Base-by-base conservation (phyloP, 2,797 vertebrate genomes). In the Propithecus deckenii region DNA sequence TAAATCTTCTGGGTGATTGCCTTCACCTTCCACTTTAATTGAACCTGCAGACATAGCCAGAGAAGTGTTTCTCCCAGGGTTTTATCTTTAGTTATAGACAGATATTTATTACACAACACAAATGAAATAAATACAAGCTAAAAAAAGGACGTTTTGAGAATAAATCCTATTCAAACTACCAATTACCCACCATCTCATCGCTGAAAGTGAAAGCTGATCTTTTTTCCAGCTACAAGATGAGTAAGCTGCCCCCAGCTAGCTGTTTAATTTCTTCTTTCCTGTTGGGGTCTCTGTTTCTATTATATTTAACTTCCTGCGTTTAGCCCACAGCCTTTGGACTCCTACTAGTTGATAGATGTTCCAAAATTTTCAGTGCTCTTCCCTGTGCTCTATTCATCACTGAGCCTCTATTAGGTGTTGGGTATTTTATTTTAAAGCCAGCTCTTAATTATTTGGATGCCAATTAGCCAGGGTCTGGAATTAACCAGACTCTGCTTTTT, bases 391-490 rank as follows among this genome's bases (percentile, higher is more conserved):
- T 90, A 32, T 89, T 92, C 61, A 97, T 89, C 87, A 74, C 13
- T 20, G 50, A 91, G 48, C 55, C 41, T 93, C 93, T 86, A 6
- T 89, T 85, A 87, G 55, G 71, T 89, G 13, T 38, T 48, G 41
- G 15, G 67, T 35, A n/a, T 92, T 89, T 78, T 93, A 86, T 96
- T 94, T 75, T 95, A 95, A 94, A 95, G 83, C 78, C 74, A 93
- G 93, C 46, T 91, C 75, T 97, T 97, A 97, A 97, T 97, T 97
- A 97, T 97, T 94, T 86, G 89, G 89, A 97, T 57, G 14, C 96
- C 96, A 95, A 90, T 98, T 97, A 97, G 67, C 96, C 79, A 72
- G 78, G 17, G 55, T 83, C 88, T 97, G 90, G 72, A 86, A 95
- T 96, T 67, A 96, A 86, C 69, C 63, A 92, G 87, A 65, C 69